Conservation (phyloP, 2,888 invertebrate genomes). For the Heliconius aoede region DNA sequence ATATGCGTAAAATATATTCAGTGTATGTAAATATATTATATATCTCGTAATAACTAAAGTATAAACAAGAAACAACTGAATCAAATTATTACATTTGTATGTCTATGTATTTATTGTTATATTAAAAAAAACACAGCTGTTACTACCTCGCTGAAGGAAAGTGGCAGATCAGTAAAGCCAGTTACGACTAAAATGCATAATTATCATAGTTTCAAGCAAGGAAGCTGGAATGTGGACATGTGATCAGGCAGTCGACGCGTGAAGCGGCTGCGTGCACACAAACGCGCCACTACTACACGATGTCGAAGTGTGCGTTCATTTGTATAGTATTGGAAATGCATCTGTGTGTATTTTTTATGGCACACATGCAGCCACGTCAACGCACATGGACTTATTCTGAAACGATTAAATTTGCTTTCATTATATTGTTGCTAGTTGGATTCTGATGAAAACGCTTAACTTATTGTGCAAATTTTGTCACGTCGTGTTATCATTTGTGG, state of each 20-base stretch:
- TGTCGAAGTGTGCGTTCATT: slow-evolving; percentile 31
- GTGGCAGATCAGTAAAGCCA: slow-evolving; percentile 48
- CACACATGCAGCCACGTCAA: slow-evolving; percentile 30
- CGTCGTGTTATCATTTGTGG: slow-evolving; percentile 43
- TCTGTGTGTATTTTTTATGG: slow-evolving; percentile 40
- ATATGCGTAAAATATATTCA: not conserved
- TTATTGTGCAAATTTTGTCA: slow-evolving; percentile 46
- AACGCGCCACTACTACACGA: slow-evolving; percentile 32
- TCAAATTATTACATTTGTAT: not conserved
- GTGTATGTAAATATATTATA: not conserved
- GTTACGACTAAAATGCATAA: slow-evolving; percentile 48
- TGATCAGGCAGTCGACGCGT: slow-evolving; percentile 73
- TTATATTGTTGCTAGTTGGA: slow-evolving; percentile 41
- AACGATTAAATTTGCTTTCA: slow-evolving; percentile 36
- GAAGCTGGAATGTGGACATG: slow-evolving; percentile 74
- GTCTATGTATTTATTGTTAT: not conserved
- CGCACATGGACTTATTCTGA: slow-evolving; percentile 41
- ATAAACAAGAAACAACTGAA: not conserved
- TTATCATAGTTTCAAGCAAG: slow-evolving; percentile 58
- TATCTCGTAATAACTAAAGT: not conserved
- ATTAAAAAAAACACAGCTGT: not conserved
- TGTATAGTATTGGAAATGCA: slow-evolving; percentile 20
- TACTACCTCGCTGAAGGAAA: not conserved
- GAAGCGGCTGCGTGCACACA: slow-evolving; percentile 56
- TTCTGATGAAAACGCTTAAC: slow-evolving; percentile 46